Percentiles rank a stretch among this genome's conserved stretches.
These are phyloP conservation scores for Camponotus pennsylvanicus DNA, from an alignment of 1,140 invertebrate genomes.

Conservation along the genomic window DNA sequence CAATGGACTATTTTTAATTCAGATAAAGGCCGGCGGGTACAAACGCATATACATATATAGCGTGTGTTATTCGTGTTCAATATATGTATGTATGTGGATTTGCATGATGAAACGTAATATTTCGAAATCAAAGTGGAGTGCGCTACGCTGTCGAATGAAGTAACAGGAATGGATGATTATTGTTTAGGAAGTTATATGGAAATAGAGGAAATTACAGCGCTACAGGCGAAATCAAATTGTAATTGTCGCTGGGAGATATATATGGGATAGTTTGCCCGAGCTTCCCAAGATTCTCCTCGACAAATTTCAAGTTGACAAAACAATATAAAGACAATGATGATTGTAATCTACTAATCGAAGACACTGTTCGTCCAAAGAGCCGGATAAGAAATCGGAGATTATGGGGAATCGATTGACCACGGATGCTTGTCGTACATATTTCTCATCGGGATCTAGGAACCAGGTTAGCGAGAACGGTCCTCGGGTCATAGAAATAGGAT, in stretches of 20 bases:
- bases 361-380: background rate
- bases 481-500: slow-evolving; percentile 78
- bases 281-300: background rate
- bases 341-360: background rate
- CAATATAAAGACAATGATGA: background rate
- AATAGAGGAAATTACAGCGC: slow-evolving; percentile 37
- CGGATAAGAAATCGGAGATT: background rate
- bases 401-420: background rate
- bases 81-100: background rate
- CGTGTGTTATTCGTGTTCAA: background rate
- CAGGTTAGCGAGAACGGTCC: slow-evolving; percentile 51
- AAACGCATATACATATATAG: too few species aligned
- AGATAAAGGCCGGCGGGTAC: background rate
- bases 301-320: background rate
- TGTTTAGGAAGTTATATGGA: slow-evolving; percentile 44
- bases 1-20: slow-evolving; percentile 2
- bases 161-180: slow-evolving; percentile 15
- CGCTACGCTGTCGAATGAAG: background rate
- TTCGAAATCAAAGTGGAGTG: slow-evolving; percentile 25
- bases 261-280: background rate
- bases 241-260: background rate
- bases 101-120: slow-evolving; percentile 38
- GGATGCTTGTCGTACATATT: slow-evolving; percentile 24
- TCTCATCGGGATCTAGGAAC: slow-evolving; percentile 61
- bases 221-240: slow-evolving; percentile 33